Conservation (phyloP, 2,888 invertebrate genomes). For the Seladonia tumulorum region DNA sequence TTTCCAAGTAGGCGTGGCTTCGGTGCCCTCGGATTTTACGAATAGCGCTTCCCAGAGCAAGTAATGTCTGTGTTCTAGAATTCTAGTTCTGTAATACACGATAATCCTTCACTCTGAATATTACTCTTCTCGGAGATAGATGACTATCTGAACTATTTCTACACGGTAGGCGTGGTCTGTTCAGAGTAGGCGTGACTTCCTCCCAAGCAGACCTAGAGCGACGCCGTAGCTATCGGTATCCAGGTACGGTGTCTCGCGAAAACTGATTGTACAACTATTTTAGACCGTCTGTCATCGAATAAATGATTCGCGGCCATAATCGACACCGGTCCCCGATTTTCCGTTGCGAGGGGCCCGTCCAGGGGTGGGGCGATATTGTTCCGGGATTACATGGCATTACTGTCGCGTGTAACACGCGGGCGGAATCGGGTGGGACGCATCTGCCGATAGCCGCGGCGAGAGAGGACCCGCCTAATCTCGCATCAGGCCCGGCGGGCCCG, state of each 20-base stretch:
- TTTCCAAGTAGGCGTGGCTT: not conserved
- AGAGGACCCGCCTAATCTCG: conserved; percentile 77
- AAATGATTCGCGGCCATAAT: conserved; percentile 9
- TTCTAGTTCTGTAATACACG: not conserved
- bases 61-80: not conserved
- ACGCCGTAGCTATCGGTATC: no score
- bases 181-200: not conserved
- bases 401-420: conserved; percentile 67
- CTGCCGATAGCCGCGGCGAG: conserved; percentile 64
- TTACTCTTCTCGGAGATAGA: not conserved
- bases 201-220: no score
- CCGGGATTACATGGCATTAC: conserved; percentile 57
- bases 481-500: conserved; percentile 77
- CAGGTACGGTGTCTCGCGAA: not conserved
- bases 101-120: not conserved
- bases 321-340: not conserved
- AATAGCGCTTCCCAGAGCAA: no score
- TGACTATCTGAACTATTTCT: not conserved
- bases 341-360: not conserved
- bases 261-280: not conserved
- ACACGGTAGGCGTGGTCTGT: not conserved
- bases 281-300: not conserved
- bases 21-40: no score
- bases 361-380: conserved; percentile 37
- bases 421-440: conserved; percentile 50